Base-by-base conservation (phyloP, 2,113 vertebrate genomes). In the Oncorhynchus nerka region DNA sequence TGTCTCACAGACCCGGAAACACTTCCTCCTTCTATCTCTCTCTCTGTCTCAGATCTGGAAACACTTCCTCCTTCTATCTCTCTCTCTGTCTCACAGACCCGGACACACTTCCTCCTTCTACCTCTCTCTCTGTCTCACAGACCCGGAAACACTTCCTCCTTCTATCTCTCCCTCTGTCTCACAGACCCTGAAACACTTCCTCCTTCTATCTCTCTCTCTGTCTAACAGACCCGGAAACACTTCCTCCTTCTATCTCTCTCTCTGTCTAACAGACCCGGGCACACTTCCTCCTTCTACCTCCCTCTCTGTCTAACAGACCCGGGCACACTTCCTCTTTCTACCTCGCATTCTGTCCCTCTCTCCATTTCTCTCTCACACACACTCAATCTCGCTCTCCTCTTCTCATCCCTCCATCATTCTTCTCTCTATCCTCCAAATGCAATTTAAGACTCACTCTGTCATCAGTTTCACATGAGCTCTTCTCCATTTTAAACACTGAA, bases 401-500 rank as follows among this genome's bases (percentile, higher is more conserved):
- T 15, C 26, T 28, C 13, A 71, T 74, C 77, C 76, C 45, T 74
- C 62, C 55, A 49, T 71, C 48, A 6, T 51, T 68, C 55, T 75
- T 75, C 85, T 45, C 75, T 84, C 79, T 64, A 75, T 73, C 73
- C 39, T 80, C 76, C 75, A 80, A 81, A 80, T 4, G 66, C 13
- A 30, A 24, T 68, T 26, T 12, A 71, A 75, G 74, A 75, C 51
- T 72, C 59, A 48, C 48, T 70, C 49, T 70, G 71, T 79, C 71
- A 39, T 57, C 15, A 0, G 15, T 51, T 51, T 51, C 49, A 13
- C 49, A 68, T 85, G 80, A 80, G 83, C 77, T 79, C 70, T 30
- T 79, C 83, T 87, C 62, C 74, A 77, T 74, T 57, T 12, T 81
- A 68, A 83, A 81, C 84, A 84, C 49, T 16, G 49, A 45, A 75